Evolutionary conservation across 2,888 invertebrate species (phyloP).

Genomic region (Xanthostigma xanthostigma): DNA sequence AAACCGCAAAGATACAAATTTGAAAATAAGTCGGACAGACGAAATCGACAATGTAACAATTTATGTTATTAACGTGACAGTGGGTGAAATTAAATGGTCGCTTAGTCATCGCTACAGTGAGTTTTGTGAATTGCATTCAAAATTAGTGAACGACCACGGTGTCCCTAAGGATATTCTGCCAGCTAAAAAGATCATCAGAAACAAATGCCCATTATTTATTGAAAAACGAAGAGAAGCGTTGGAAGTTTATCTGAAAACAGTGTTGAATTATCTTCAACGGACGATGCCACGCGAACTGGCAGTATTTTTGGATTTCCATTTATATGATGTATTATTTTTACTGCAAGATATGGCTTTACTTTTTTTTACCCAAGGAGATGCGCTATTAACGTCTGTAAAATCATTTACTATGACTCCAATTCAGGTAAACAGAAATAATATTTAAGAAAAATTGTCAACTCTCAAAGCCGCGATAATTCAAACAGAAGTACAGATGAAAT

Average conservation of each 20-base stretch:
- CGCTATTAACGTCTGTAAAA: slow-evolving; percentile 40
- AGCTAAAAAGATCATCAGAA: slow-evolving; percentile 85
- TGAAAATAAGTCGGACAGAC: slow-evolving; percentile 48
- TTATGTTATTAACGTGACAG: slow-evolving; percentile 54
- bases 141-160: slow-evolving; percentile 64
- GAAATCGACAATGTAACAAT: slow-evolving; percentile 52
- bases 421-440: slow-evolving; percentile 38
- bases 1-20: slow-evolving; percentile 46
- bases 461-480: too few relatives aligned
- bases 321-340: slow-evolving; percentile 80
- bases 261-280: slow-evolving; percentile 59
- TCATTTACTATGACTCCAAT: slow-evolving; percentile 60
- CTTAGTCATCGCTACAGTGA: slow-evolving; percentile 80
- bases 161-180: slow-evolving; percentile 76
- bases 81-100: slow-evolving; percentile 65
- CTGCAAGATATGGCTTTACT: slow-evolving; percentile 68
- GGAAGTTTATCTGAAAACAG: slow-evolving; percentile 63
- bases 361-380: slow-evolving; percentile 62
- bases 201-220: slow-evolving; percentile 76
- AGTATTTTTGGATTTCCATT: slow-evolving; percentile 73
- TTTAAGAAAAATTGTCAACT: not conserved
- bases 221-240: slow-evolving; percentile 67
- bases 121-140: slow-evolving; percentile 75
- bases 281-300: slow-evolving; percentile 70
- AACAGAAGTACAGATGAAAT: not conserved